phyloP scores from a whole-genome alignment of 2,888 invertebrate species.

The Scaptomyza tumidula region DNA sequence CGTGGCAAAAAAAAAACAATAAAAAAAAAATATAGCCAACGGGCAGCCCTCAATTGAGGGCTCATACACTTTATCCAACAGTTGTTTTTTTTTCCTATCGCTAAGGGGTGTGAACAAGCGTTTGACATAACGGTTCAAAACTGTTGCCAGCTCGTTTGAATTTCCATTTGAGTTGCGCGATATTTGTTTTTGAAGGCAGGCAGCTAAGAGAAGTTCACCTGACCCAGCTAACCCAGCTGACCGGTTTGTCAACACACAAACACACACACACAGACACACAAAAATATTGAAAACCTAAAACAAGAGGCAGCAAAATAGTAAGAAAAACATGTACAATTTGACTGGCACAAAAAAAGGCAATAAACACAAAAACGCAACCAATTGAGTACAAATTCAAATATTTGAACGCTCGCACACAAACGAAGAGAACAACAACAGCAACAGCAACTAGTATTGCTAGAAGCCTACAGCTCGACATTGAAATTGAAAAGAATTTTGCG shows the following conservation, averaged over 20 bases:
- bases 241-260: constrained; percentile 39
- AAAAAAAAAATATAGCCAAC: constrained; percentile 14
- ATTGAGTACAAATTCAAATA: constrained; percentile 79
- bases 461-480: constrained; percentile 57
- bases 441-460: constrained; percentile 26
- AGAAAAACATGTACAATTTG: constrained; percentile 56
- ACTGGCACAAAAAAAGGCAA: constrained; percentile 64
- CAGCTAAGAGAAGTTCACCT: constrained; percentile 29
- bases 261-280: constrained; percentile 8
- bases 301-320: constrained; percentile 21
- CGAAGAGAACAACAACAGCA: constrained; percentile 31
- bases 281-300: constrained; percentile 44
- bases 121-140: constrained; percentile 69
- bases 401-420: constrained; percentile 52
- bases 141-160: constrained; percentile 62
- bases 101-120: constrained; percentile 13
- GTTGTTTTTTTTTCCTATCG: constrained; percentile 3
- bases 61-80: constrained; percentile 3
- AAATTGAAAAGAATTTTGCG: constrained; percentile 68
- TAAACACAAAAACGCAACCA: constrained; percentile 78
- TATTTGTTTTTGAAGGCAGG: constrained; percentile 3
- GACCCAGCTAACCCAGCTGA: constrained; percentile 42
- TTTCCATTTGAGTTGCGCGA: constrained; percentile 62
- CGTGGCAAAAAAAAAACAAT: background rate
- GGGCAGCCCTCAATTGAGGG: constrained; percentile 14